Evolutionary conservation across 2,888 invertebrate genomes (phyloP), one percentile per base, ranked within the genome.

Genomic region (Volucella bombylans): DNA sequence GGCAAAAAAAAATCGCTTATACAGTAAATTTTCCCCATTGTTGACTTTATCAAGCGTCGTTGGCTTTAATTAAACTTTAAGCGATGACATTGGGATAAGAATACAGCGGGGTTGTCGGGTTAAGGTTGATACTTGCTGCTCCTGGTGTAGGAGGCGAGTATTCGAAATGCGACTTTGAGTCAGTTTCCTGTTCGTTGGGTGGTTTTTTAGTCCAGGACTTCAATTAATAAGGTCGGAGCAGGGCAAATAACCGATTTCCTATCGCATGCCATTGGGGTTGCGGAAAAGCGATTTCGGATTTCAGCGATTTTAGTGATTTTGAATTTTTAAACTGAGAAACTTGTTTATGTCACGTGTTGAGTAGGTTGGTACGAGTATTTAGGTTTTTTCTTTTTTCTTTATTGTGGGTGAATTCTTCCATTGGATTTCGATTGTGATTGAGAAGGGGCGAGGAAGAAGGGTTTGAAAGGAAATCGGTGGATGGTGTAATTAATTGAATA

Each of bases 11-110:
- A 79, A 57, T 8, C 52, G 59, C 69, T 80, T 76, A 71, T 80
- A 61, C 74, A 72, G 81, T 85, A 85, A 68, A 85, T 79, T 81
- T 85, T 71, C 72, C 64, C 80, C 77, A 68, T 85, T 85, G 85
- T 81, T 85, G 85, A 85, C 76, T 80, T 68, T 85, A 85, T 85
- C 85, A 85, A 81, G 81, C 81, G 74, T 81, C 81, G 85, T 81
- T 85, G 81, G 76, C 81, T 81, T 85, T 85, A 85, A 85, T 85
- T 85, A 81, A 85, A 81, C 76, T 81, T 85, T 77, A 85, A 81
- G 76, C 76, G 85, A 72, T 81, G 85, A 85, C 85, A 81, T 76
- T 85, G 85, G 76, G 85, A 81, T 68, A 76, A 73, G 57, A 57
- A 76, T 43, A 52, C 47, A 50, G 38, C 4, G n/a, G 18, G 10